Percentiles rank a stretch among this genome's conserved stretches.
phyloP scores from a whole-genome alignment of 2,113 vertebrate genomes.

The Castor canadensis region DNA sequence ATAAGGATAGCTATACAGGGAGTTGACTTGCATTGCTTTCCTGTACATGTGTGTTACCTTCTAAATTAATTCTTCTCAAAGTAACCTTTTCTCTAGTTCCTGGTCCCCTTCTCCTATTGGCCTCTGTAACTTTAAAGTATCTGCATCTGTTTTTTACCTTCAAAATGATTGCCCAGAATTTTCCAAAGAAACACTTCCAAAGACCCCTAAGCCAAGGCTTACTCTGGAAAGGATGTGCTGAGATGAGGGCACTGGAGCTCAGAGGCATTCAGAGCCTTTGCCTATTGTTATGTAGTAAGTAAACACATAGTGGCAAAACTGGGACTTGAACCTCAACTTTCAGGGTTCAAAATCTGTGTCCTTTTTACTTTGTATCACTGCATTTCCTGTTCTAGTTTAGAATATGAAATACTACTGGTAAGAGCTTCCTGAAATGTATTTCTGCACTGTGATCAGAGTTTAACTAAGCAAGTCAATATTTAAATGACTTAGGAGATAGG shows the following conservation, averaged over 20 bases:
- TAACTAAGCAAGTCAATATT: neutral
- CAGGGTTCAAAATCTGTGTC: neutral
- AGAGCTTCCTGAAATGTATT: neutral
- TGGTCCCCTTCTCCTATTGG: too few relatives aligned
- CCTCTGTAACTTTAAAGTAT: too few relatives aligned
- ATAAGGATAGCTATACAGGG: too few relatives aligned
- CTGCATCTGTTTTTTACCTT: too few relatives aligned
- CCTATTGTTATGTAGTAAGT: neutral
- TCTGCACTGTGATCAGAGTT: neutral
- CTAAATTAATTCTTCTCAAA: too few relatives aligned
- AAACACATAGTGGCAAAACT: neutral
- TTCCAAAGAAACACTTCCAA: neutral
- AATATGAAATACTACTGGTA: neutral
- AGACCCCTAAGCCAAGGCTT: neutral
- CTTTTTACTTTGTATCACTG: neutral
- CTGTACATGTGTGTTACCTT: too few relatives aligned
- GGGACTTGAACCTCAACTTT: neutral
- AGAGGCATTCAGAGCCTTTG: neutral
- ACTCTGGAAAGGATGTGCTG: neutral
- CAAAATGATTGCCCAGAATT: slow-evolving; percentile 34
- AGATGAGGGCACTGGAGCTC: neutral
- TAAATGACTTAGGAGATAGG: neutral
- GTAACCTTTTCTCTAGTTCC: too few relatives aligned
- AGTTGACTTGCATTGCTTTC: too few relatives aligned
- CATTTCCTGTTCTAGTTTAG: neutral